Evolutionary conservation across 2,888 invertebrate genomes (phyloP).

Genomic region (Cerastis rubricosa): DNA sequence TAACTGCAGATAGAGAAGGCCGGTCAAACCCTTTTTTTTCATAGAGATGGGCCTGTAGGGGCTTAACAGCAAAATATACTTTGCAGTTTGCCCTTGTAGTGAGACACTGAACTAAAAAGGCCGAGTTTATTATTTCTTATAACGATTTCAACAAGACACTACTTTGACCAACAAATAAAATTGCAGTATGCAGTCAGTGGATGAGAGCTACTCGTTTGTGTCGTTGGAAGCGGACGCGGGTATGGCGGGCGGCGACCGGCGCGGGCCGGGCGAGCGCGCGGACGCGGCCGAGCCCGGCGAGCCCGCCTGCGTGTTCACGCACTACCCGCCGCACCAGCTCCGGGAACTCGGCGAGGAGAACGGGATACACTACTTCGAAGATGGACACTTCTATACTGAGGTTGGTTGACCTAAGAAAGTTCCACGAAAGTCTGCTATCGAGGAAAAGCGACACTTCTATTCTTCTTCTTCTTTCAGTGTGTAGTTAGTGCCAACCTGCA

Average conservation of each 20-base stretch:
- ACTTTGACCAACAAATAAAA: background rate
- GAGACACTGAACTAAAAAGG: background rate
- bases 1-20: background rate
- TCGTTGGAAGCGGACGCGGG: slow-evolving; percentile 84
- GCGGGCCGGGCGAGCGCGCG: slow-evolving; percentile 57
- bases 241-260: slow-evolving; percentile 79
- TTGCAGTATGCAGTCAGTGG: slow-evolving; percentile 87
- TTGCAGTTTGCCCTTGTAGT: background rate
- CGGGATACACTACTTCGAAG: slow-evolving; percentile 97
- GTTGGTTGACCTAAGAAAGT: slow-evolving; percentile 74
- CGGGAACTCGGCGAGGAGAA: slow-evolving; percentile 94
- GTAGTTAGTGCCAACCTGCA: no score
- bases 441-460: background rate
- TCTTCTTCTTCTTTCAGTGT: no score
- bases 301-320: slow-evolving; percentile 74
- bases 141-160: background rate
- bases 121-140: background rate
- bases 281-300: slow-evolving; percentile 62
- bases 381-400: slow-evolving; percentile 98
- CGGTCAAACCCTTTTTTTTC: background rate
- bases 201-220: slow-evolving; percentile 89
- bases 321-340: slow-evolving; percentile 92
- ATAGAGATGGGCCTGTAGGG: background rate
- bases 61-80: background rate
- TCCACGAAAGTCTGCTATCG: background rate